Evolutionary conservation across 2,797 vertebrate species (phyloP).

Genomic region (Sebastes itinus): DNA sequence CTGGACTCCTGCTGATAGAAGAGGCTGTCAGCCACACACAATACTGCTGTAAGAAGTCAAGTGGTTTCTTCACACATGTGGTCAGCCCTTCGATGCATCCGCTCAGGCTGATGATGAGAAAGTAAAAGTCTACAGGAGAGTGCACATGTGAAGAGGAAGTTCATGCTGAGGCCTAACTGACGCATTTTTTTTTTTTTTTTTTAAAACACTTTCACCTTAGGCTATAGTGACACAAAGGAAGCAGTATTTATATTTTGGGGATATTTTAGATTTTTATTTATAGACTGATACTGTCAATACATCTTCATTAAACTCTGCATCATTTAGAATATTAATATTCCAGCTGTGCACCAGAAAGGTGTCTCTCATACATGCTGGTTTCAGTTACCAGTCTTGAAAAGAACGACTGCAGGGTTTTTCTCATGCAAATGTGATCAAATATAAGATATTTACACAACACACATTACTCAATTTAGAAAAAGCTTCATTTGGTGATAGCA

Average conservation of each 20-base stretch:
- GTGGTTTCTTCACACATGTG: not conserved
- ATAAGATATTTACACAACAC: not conserved
- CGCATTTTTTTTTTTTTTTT: no score
- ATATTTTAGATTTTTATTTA: not conserved
- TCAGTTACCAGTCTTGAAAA: not conserved
- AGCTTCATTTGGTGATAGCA: not conserved
- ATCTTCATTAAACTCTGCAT: not conserved
- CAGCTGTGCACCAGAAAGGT: not conserved
- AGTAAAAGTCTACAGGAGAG: no score
- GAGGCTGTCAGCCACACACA: not conserved
- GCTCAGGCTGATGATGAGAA: not conserved
- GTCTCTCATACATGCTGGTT: not conserved
- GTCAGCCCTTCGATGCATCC: not conserved
- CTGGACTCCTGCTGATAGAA: not conserved
- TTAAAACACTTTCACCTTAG: not conserved
- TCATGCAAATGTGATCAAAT: not conserved
- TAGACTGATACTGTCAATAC: not conserved
- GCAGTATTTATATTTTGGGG: not conserved
- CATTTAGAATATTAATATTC: not conserved
- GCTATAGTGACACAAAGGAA: not conserved
- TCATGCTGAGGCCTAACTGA: not conserved
- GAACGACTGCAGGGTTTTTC: not conserved
- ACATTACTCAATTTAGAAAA: not conserved
- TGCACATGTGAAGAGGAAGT: slow-evolving; percentile 9
- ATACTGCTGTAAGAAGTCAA: not conserved